A percentile compares a stretch with the other conserved stretches of the same genome.
These are phyloP conservation scores for Sebastes fasciatus DNA, from an alignment of 2,113 vertebrate genomes.

Conservation along the genomic window DNA sequence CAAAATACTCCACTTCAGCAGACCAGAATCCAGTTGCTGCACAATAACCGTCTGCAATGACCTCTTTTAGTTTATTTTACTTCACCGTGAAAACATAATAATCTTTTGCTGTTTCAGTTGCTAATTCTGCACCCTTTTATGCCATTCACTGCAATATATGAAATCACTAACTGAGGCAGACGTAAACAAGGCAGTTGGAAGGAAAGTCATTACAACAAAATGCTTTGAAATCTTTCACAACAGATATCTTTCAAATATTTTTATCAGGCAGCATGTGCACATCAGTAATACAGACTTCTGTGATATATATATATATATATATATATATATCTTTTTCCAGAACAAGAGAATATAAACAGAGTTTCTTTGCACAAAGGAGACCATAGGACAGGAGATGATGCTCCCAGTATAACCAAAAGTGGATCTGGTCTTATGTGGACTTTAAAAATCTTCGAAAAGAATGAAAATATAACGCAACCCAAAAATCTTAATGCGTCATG, in stretches of 20 bases:
- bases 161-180: slow-evolving; percentile 2
- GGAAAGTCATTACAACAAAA: not conserved
- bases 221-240: not conserved
- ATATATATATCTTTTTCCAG: no score
- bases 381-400: no score
- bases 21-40: not conserved
- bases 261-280: no score
- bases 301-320: no score
- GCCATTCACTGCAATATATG: not conserved
- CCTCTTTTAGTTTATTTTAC: not conserved
- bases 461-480: no score
- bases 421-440: no score
- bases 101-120: not conserved
- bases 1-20: not conserved
- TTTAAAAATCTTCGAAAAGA: no score
- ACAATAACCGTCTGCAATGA: not conserved
- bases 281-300: no score
- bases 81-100: not conserved
- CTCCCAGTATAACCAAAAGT: no score
- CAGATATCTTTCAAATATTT: not conserved
- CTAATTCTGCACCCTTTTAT: not conserved
- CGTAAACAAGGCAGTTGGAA: not conserved
- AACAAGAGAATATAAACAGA: not conserved
- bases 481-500: no score
- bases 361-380: no score